Evolutionary conservation across 1,140 invertebrate genomes (phyloP), one percentile per base, ranked within the genome.

Genomic region (Cherax destructor): DNA sequence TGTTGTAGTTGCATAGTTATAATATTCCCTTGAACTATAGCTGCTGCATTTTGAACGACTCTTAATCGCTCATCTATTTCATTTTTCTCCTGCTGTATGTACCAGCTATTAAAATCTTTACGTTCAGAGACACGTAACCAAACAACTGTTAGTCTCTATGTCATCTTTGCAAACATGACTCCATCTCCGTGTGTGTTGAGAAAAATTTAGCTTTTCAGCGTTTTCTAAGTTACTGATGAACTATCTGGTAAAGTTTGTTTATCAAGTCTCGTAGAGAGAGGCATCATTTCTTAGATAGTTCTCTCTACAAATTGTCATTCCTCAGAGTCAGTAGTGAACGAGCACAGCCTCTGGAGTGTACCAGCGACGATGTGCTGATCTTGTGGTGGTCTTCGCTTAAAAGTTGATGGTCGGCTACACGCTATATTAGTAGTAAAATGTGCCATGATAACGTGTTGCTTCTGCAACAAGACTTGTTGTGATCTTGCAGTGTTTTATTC

Each of bases 81-180:
- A 72, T 52, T 79, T 65, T 87, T 41, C 30, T 79, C 76, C 61
- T 30, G 16, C 86, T 87, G 50, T 85, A 50, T n/a, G 13, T 79
- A 59, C 86, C 86, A 87, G 5, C 18, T 79, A 78, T 87, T 87
- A n/a, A 87, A 78, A 74, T 78, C 30, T 79, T 87, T 56, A 9
- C 59, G 76, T 78, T n/a, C 86, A 61, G 86, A 87, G 56, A 49
- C 76, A 61, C 76, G 76, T 6, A 87, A 61, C 4, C 74, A 78
- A 87, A 87, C 74, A 52, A n/a, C 47, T 78, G 86, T 41, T 78
- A 76, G 59, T 69, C 83, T 84, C 65, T 84, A 30, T 59, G 69
- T 84, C 83, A 84, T 84, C 11, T 47, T 21, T 24, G 59, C 52
- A 50, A 84, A 84, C 16, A 84, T 10, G 9, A 59, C 78, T 80